phyloP scores from a whole-genome alignment of 2,888 invertebrate species.

The Eupelmus urozonus region DNA sequence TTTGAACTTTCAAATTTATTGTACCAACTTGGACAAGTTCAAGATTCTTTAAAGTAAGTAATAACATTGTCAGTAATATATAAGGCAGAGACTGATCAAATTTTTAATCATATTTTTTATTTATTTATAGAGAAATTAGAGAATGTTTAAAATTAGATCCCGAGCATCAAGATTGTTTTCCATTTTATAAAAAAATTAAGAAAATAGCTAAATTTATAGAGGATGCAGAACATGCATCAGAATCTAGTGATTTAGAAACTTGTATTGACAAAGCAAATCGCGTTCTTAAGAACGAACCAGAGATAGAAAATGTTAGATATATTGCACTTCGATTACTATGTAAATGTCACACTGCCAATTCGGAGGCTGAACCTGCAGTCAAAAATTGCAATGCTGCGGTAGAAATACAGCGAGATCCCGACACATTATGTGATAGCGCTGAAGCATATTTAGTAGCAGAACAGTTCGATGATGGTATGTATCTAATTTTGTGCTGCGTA shows the following conservation, averaged over 20 bases:
- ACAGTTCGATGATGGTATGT: slow-evolving; percentile 91
- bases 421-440: slow-evolving; percentile 91
- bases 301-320: slow-evolving; percentile 85
- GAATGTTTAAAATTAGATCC: slow-evolving; percentile 98
- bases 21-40: slow-evolving; percentile 94
- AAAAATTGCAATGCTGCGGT: slow-evolving; percentile 88
- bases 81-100: too few species aligned
- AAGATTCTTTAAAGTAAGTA: slow-evolving; percentile 89
- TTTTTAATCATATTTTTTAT: background rate
- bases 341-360: slow-evolving; percentile 86
- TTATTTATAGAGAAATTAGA: slow-evolving; percentile 86
- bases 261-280: slow-evolving; percentile 85
- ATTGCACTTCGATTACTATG: slow-evolving; percentile 89
- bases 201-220: slow-evolving; percentile 90
- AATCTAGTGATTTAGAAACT: slow-evolving; percentile 82
- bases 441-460: slow-evolving; percentile 94
- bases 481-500: slow-evolving; percentile 9
- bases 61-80: background rate
- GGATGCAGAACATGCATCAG: slow-evolving; percentile 82
- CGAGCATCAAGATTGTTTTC: slow-evolving; percentile 97
- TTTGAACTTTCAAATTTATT: slow-evolving; percentile 89
- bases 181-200: slow-evolving; percentile 96
- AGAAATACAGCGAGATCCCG: slow-evolving; percentile 85
- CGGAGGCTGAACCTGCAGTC: slow-evolving; percentile 86
- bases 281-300: slow-evolving; percentile 84